Base-by-base conservation (phyloP, 2,888 invertebrate genomes). In the Sthenelais limicola region DNA sequence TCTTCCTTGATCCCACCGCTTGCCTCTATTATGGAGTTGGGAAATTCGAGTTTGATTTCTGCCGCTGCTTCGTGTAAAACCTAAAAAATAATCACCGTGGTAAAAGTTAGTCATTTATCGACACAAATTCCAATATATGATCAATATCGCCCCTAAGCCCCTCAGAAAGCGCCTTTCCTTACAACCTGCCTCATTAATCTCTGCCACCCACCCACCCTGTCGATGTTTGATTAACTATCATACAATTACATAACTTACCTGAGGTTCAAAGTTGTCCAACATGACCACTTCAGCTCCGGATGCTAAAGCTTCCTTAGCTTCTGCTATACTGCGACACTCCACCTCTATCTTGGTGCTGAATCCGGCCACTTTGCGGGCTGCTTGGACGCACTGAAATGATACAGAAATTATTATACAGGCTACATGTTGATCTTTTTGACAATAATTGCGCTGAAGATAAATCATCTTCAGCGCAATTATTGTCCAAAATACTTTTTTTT, bases 301-400 rank as follows among this genome's bases (percentile, higher is more conserved):
- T 26, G 68, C 62, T 0, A 86, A 87, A n/a, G 88, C 89, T 73
- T 87, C 85, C 15, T 78, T n/a, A 0, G 87, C 89, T 56, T 89
- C 88, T 32, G 83, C 81, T 18, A 86, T 68, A 74, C 82, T 83
- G 7, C 86, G 79, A 80, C 88, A 88, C 75, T 89, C 89, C 24
- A 89, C 89, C 76, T 89, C 89, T 12, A 89, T 84, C 75, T 88
- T 89, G 4, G 79, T 79, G 3, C 84, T 82, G 77, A 88, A 88
- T 9, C 85, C 84, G 32, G 83, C 82, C n/a, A 82, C 78, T 7
- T 80, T 76, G 38, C 79, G 80, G 2, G 85, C 88, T 74, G 84
- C 84, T 72, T 82, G 83, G 30, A 88, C 85, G 15, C 88, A 88
- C 88, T 88, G 78, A 5, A 32, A 77, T 70, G 38, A n/a, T n/a